Base-by-base conservation (phyloP, 2,797 vertebrate genomes). In the Ataeniobius toweri region DNA sequence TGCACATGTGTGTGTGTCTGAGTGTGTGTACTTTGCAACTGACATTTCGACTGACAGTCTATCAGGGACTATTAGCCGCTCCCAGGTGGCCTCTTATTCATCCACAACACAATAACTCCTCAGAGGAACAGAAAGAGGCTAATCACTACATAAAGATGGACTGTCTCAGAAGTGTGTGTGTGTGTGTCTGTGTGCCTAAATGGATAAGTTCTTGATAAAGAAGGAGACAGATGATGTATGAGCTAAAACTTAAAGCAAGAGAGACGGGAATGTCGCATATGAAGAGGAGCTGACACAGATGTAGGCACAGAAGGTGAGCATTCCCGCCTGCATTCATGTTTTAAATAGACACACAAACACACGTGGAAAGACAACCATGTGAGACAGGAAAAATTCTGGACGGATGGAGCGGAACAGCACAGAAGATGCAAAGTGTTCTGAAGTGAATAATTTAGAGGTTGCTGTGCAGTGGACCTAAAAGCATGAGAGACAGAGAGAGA, bases 381-480 rank as follows among this genome's bases (percentile, higher is more conserved):
- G 91, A 89, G 85, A 89, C 77, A 78, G 80, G 75, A 76, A 82
- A 79, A 83, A 93, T 84, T 89, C 88, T 89, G 87, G 91, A 86
- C 81, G 88, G 88, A 90, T 90, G 88, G 82, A 90, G 88, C 80
- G 63, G 84, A 93, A 88, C 78, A 81, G 85, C 75, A 65, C 73
- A 81, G 85, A 87, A 87, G 88, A 94, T 81, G 90, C 89, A 93
- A 93, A 91, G 92, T 89, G 90, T 86, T 92, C 87, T 79, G 88
- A 85, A 79, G 88, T 94, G 89, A 94, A 94, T 94, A 92, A 94
- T 94, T 94, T 92, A 94, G 87, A 88, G 80, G 86, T 63, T 89
- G 80, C 86, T 91, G 88, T 89, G 86, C 88, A 83, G 91, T 81
- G 84, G 91, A 86, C 89, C 89, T 90, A 80, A 90, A 86, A 89